These are phyloP conservation scores for Diploscapter pachys DNA, from an alignment of 1,140 invertebrate species.

Conservation along the genomic window DNA sequence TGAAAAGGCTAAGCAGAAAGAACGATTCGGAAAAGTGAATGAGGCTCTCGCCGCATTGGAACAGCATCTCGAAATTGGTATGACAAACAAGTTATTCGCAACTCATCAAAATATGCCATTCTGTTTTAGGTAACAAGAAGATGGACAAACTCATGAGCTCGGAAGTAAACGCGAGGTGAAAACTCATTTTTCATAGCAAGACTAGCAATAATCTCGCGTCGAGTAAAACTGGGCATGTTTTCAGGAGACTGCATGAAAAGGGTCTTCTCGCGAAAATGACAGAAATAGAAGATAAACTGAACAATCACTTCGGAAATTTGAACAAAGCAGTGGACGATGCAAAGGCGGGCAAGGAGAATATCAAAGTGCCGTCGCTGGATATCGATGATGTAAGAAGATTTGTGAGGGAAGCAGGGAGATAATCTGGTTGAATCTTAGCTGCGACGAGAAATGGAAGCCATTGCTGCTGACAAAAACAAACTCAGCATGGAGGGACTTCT, in stretches of 20 bases:
- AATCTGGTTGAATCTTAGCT: conserved; percentile 34
- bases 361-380: conserved; percentile 48
- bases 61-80: conserved; percentile 43
- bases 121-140: conserved; percentile 46
- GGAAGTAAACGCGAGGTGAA: conserved; percentile 52
- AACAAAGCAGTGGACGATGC: conserved; percentile 51
- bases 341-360: conserved; percentile 48
- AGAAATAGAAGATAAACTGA: conserved; percentile 45
- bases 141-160: conserved; percentile 51
- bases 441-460: conserved; percentile 52
- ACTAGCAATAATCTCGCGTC: neutral
- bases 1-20: conserved; percentile 51
- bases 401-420: neutral
- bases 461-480: conserved; percentile 55
- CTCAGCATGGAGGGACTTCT: conserved; percentile 54
- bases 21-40: conserved; percentile 52
- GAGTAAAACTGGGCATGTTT: neutral
- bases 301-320: conserved; percentile 44
- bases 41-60: conserved; percentile 51
- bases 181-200: neutral
- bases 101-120: too few species aligned
- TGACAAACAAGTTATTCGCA: too few species aligned
- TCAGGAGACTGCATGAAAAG: conserved; percentile 55
- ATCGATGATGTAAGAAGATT: conserved; percentile 43
- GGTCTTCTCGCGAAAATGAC: conserved; percentile 47